Conservation (phyloP, 2,888 invertebrate genomes). For the Xestia xanthographa region DNA sequence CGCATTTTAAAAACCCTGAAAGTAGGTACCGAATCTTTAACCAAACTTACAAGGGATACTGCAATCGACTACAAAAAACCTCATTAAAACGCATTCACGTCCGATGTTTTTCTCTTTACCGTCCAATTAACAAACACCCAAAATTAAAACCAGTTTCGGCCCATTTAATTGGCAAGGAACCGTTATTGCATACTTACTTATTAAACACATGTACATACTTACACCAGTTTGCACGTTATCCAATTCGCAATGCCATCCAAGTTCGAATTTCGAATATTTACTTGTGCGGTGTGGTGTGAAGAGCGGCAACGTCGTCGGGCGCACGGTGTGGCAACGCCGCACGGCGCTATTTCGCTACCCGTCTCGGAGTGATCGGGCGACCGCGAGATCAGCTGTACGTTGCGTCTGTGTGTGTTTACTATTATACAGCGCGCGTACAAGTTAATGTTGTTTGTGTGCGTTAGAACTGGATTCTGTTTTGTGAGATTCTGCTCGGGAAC, state of each 20-base stretch:
- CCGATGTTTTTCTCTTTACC: constrained; percentile 66
- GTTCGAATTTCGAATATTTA: constrained; percentile 80
- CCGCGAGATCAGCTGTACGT: constrained; percentile 66
- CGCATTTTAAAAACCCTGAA: constrained; percentile 25
- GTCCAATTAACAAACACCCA: constrained; percentile 76
- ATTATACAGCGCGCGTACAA: constrained; percentile 52
- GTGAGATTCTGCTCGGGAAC: constrained; percentile 40
- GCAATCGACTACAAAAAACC: constrained; percentile 43
- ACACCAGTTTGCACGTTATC: constrained; percentile 73
- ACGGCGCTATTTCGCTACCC: constrained; percentile 73
- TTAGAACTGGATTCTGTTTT: constrained; percentile 55
- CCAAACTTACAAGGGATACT: constrained; percentile 45
- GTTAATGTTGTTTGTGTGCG: constrained; percentile 52
- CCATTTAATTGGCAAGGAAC: constrained; percentile 71
- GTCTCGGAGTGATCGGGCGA: constrained; percentile 69
- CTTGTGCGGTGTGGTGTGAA: constrained; percentile 73
- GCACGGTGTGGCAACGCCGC: constrained; percentile 78
- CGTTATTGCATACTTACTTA: constrained; percentile 73
- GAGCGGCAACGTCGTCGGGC: constrained; percentile 76
- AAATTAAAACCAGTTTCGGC: constrained; percentile 74
- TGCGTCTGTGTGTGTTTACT: constrained; percentile 66
- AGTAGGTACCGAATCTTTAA: constrained; percentile 33
- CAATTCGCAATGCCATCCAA: constrained; percentile 82
- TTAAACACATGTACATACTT: constrained; percentile 45
- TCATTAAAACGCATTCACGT: constrained; percentile 69